Evolutionary conservation across 2,888 invertebrate species (phyloP).

Genomic region (Tuta absoluta): DNA sequence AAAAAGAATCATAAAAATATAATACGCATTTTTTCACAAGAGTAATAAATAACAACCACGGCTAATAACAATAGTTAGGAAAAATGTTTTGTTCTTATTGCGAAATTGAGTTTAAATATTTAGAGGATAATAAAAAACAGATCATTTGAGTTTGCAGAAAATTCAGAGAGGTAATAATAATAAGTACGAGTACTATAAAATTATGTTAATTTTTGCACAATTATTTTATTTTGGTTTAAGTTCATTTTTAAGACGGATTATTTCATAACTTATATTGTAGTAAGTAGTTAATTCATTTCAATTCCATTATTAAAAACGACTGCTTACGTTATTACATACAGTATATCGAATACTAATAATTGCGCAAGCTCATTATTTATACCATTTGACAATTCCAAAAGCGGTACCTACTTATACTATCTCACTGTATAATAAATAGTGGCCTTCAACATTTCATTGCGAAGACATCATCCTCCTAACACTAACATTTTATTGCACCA

Average conservation of each 20-base stretch:
- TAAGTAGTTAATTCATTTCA: neutral
- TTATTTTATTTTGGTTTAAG: neutral
- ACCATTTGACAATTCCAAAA: constrained; percentile 53
- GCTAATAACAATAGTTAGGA: no score
- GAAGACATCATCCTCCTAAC: constrained; percentile 28
- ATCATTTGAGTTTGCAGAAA: neutral
- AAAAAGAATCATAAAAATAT: no score
- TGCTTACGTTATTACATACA: constrained; percentile 19
- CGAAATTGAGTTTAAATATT: neutral
- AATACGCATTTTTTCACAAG: no score
- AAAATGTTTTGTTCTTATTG: neutral
- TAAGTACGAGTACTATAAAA: neutral
- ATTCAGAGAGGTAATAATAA: neutral
- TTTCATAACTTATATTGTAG: neutral
- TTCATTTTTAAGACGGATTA: neutral
- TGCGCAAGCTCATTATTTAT: constrained; percentile 54
- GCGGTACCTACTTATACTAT: constrained; percentile 43
- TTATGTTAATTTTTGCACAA: neutral
- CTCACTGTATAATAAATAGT: constrained; percentile 39
- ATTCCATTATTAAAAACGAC: constrained; percentile 11
- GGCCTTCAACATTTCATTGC: constrained; percentile 24
- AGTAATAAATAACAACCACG: no score
- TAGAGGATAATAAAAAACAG: neutral
- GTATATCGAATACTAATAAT: constrained; percentile 41
- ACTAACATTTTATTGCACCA: constrained; percentile 64